These are phyloP conservation scores for Crotalus adamanteus DNA, from an alignment of 2,797 vertebrate genomes.

Conservation along the genomic window DNA sequence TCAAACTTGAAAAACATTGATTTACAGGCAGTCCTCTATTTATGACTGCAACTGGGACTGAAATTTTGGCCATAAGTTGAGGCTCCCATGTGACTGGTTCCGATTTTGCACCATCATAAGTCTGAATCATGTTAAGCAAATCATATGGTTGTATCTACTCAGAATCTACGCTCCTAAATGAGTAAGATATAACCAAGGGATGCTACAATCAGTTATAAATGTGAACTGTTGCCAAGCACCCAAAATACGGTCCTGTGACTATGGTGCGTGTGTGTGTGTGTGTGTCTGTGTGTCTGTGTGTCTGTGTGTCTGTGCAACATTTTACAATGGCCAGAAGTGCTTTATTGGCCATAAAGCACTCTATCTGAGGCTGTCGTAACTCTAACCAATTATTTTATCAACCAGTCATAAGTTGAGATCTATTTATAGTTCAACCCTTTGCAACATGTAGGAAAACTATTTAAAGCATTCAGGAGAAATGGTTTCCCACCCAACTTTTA, in stretches of 20 bases:
- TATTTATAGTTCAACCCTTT: background rate
- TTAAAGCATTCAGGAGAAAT: background rate
- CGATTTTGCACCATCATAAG: background rate
- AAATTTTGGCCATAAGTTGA: background rate
- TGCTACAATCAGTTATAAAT: background rate
- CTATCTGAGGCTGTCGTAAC: background rate
- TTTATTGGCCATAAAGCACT: background rate
- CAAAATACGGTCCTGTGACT: background rate
- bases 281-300: no score
- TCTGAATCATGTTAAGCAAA: background rate
- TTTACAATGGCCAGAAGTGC: background rate
- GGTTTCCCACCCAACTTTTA: background rate
- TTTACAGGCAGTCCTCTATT: background rate
- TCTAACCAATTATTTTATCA: background rate
- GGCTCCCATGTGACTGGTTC: background rate
- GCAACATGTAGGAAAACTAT: background rate
- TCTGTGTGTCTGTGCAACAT: background rate
- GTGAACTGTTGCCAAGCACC: background rate
- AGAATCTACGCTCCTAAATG: background rate
- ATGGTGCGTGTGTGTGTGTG: no score
- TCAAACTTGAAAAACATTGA: background rate
- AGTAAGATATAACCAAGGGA: background rate
- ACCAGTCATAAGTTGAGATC: background rate
- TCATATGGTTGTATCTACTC: background rate
- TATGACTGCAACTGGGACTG: background rate